Base-by-base conservation (phyloP, 2,797 vertebrate species). In the Eurystomus glaucurus region DNA sequence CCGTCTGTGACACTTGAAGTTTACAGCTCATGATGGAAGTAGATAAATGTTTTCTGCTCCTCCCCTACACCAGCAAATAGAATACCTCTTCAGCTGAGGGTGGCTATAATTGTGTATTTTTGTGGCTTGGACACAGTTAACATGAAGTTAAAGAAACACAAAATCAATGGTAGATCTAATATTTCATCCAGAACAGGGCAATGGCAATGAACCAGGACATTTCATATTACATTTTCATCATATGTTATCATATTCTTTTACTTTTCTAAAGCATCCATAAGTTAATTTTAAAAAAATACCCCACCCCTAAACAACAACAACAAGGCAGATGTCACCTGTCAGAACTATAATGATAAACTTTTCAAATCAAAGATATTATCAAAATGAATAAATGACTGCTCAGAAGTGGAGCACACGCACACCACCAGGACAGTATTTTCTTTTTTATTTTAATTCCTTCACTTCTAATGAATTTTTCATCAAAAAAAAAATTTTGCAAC, bases 111-210 rank as follows among this genome's bases (percentile, higher is more conserved):
- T 46, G 4, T 48, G n/a, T 70, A 39, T 2, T 64, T 95, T 86
- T 84, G 17, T 29, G 43, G 22, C 29, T 14, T 60, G 22, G 48
- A 23, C 39, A 46, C 0, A 33, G 11, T 50, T 81, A 83, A 26
- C 46, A 57, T 0, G 3, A 51, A 66, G 45, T 21, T 4, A 54
- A 76, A 51, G 25, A 54, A 20, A 7, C 1, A 33, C 4, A 12
- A 31, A 91, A 58, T 50, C 26, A 54, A 1, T 14, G 35, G 11
- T 16, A 33, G n/a, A 17, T 52, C 37, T 93, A 65, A 14, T 57
- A 21, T 33, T 92, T 77, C 35, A 31, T 25, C 29, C 55, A 46
- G 43, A 74, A 35, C 4, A 68, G 31, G 16, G 20, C 4, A 74
- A 8, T 20, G 11, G 1, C 29, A 51, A 11, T 74, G 28, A 83